Evolutionary conservation across 2,888 invertebrate species (phyloP).

Genomic region (Tridacna gigas): DNA sequence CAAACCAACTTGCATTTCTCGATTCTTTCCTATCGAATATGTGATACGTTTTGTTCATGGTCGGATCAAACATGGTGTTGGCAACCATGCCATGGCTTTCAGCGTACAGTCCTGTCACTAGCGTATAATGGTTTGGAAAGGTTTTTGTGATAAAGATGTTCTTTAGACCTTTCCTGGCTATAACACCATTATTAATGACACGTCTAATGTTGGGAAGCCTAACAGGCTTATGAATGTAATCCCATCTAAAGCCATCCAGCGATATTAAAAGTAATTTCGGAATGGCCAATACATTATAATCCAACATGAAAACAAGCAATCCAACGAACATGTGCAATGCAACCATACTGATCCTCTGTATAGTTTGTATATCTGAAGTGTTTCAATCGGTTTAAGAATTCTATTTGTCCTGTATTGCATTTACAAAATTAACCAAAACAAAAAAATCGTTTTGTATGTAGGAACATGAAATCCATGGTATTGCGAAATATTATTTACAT

Average conservation of each 20-base stretch:
- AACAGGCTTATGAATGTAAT: conserved; percentile 87
- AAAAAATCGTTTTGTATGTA: too few relatives aligned
- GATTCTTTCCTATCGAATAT: conserved; percentile 45
- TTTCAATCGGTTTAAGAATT: too few relatives aligned
- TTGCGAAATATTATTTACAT: too few relatives aligned
- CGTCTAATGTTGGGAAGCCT: conserved; percentile 85
- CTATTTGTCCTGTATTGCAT: too few relatives aligned
- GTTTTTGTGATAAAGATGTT: conserved; percentile 88
- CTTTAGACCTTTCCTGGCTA: conserved; percentile 86
- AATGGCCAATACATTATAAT: too few relatives aligned
- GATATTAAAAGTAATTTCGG: conserved; percentile 87
- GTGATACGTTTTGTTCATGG: conserved; percentile 73
- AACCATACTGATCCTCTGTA: too few relatives aligned
- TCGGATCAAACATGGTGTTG: conserved; percentile 88
- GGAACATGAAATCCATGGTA: too few relatives aligned
- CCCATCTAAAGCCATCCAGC: conserved; percentile 90
- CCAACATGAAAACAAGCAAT: too few relatives aligned
- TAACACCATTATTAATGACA: conserved; percentile 87
- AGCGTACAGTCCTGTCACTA: conserved; percentile 88
- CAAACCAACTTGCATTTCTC: conserved; percentile 86
- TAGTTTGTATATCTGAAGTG: too few relatives aligned
- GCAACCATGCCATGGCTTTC: conserved; percentile 90
- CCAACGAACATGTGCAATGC: too few relatives aligned
- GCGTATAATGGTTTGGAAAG: conserved; percentile 90
- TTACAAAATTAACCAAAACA: too few relatives aligned